These are phyloP conservation scores for Drosophila pseudotakahashii DNA, from an alignment of 2,888 invertebrate genomes.

Conservation along the genomic window DNA sequence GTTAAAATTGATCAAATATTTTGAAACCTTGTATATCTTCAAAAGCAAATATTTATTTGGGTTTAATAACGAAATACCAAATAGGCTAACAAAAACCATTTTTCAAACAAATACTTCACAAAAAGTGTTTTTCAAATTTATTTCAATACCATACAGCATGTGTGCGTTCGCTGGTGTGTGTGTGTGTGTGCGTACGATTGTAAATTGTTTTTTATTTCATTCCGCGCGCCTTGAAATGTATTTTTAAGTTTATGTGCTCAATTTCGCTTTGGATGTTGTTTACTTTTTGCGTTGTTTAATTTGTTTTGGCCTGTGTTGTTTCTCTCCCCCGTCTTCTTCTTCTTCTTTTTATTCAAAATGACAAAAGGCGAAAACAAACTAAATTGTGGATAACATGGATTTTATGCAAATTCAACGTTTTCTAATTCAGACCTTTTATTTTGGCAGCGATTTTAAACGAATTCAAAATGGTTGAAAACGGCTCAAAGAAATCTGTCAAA, in stretches of 20 bases:
- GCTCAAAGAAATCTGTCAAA: slow-evolving; percentile 27
- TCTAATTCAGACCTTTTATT: slow-evolving; percentile 40
- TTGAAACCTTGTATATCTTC: not conserved
- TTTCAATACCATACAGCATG: slow-evolving; percentile 20
- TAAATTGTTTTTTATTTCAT: slow-evolving; percentile 57
- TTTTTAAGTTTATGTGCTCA: slow-evolving; percentile 76
- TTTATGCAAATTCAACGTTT: slow-evolving; percentile 42
- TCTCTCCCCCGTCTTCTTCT: slow-evolving; percentile 8
- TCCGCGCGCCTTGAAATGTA: slow-evolving; percentile 74
- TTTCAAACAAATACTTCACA: slow-evolving; percentile 16
- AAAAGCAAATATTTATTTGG: slow-evolving; percentile 1
- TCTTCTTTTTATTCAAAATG: slow-evolving; percentile 38
- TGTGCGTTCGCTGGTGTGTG: slow-evolving; percentile 22
- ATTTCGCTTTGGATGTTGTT: slow-evolving; percentile 66
- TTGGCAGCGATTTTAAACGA: slow-evolving; percentile 26
- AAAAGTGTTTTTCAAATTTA: slow-evolving; percentile 32
- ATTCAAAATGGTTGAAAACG: slow-evolving; percentile 32
- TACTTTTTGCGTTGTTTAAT: slow-evolving; percentile 76
- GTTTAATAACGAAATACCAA: not conserved
- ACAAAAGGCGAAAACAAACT: slow-evolving; percentile 49
- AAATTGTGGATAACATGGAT: slow-evolving; percentile 47
- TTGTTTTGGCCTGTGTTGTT: slow-evolving; percentile 42
- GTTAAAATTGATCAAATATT: not conserved
- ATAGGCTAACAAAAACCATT: not conserved
- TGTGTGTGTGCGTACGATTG: slow-evolving; percentile 31